These are phyloP conservation scores for Phalloptychus januarius DNA, from an alignment of 2,797 vertebrate species.

Conservation along the genomic window DNA sequence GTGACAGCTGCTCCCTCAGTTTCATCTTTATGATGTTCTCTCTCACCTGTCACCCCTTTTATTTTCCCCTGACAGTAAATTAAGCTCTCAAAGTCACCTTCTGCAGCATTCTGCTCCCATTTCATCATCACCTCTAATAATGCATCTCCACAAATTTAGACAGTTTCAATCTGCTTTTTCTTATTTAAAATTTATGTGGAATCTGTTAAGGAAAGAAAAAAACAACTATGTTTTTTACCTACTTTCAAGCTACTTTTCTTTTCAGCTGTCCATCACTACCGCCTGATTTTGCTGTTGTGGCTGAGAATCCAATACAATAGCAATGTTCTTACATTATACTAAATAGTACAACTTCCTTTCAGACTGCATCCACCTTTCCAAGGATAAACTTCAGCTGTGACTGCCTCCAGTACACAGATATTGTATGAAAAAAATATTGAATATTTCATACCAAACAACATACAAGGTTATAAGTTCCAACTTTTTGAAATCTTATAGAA, in stretches of 20 bases:
- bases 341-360: not conserved
- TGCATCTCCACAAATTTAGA: not conserved
- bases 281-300: not conserved
- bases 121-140: not conserved
- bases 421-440: not conserved
- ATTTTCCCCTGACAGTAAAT: conserved; percentile 7
- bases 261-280: not conserved
- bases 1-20: not conserved
- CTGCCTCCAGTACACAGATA: not conserved
- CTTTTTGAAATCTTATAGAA: not conserved
- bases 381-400: not conserved
- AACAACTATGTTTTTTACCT: not conserved
- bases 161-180: not conserved
- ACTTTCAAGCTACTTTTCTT: not conserved
- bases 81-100: conserved; percentile 3
- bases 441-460: not conserved
- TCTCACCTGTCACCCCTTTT: not conserved
- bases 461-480: not conserved
- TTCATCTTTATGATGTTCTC: conserved; percentile 10
- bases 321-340: not conserved
- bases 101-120: not conserved
- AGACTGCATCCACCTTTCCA: not conserved
- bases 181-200: not conserved
- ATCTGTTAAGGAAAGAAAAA: not conserved
- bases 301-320: not conserved